phyloP scores from a whole-genome alignment of 2,113 vertebrate species.

The Gopherus flavomarginatus region DNA sequence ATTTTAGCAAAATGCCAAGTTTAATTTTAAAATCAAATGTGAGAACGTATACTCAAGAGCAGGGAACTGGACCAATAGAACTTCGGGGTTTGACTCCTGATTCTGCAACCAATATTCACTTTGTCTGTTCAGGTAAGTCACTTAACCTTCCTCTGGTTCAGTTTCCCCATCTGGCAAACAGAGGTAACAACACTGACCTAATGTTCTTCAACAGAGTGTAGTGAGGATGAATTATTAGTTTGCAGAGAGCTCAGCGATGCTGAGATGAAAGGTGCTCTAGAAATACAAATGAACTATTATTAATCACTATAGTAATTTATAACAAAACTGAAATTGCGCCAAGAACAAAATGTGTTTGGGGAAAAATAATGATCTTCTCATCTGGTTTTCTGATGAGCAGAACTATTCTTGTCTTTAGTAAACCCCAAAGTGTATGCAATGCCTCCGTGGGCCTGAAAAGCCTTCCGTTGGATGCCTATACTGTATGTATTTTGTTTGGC shows the following conservation, averaged over 20 bases:
- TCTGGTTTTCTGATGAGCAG: neutral
- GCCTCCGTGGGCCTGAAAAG: neutral
- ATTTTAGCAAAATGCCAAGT: slow-evolving; percentile 1
- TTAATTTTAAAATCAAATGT: neutral
- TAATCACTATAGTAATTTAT: neutral
- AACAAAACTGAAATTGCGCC: neutral
- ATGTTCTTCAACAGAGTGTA: slow-evolving; percentile 38
- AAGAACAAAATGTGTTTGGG: rapidly evolving
- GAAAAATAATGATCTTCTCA: neutral
- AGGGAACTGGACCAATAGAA: neutral
- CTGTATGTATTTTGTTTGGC: neutral
- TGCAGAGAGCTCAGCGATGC: slow-evolving; percentile 12
- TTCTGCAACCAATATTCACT: neutral
- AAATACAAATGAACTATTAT: neutral
- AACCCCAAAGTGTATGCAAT: neutral
- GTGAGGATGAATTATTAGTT: slow-evolving; percentile 38
- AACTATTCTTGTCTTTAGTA: neutral
- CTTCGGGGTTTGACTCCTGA: neutral
- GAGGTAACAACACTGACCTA: neutral
- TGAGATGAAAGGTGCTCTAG: slow-evolving; percentile 10
- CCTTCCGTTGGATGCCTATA: rapidly evolving
- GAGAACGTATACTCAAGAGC: neutral
- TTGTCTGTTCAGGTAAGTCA: neutral
- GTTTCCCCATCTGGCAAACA: slow-evolving; percentile 15
- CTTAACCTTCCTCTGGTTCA: slow-evolving; percentile 4